Evolutionary conservation across 2,888 invertebrate genomes (phyloP).

Genomic region (Papilio demoleus): DNA sequence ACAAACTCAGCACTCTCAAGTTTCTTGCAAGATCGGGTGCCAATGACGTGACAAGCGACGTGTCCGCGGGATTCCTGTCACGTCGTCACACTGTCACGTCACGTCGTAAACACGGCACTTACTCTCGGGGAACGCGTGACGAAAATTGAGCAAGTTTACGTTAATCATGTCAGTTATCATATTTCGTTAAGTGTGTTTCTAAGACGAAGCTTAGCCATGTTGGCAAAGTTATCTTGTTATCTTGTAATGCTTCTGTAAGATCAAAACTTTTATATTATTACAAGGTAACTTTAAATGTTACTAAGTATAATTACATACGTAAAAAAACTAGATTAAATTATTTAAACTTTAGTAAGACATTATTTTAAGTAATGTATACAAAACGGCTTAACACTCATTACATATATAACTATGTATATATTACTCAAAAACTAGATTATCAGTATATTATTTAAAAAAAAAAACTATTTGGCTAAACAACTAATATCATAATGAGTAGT

Average conservation of each 20-base stretch:
- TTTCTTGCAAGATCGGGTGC: constrained; percentile 42
- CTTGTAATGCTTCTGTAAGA: neutral
- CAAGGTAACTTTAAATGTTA: neutral
- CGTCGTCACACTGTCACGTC: constrained; percentile 47
- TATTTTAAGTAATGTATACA: no score
- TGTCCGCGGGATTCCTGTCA: constrained; percentile 33
- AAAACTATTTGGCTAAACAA: no score
- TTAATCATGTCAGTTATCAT: constrained; percentile 39
- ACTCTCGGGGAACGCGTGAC: constrained; percentile 41
- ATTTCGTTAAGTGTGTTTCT: constrained; percentile 27
- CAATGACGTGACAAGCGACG: constrained; percentile 51
- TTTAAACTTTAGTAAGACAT: no score
- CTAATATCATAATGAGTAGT: no score
- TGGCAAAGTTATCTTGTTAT: constrained; percentile 5
- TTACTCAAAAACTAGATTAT: no score
- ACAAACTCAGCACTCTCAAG: constrained; percentile 32
- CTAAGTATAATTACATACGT: neutral
- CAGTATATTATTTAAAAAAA: no score
- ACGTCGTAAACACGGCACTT: constrained; percentile 48
- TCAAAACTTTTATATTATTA: constrained; percentile 7
- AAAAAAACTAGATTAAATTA: no score
- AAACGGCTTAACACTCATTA: no score
- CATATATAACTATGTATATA: no score
- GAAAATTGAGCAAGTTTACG: constrained; percentile 43
- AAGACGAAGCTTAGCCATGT: constrained; percentile 28